Base-by-base conservation (phyloP, 2,113 vertebrate genomes). In the Oryzias curvinotus region DNA sequence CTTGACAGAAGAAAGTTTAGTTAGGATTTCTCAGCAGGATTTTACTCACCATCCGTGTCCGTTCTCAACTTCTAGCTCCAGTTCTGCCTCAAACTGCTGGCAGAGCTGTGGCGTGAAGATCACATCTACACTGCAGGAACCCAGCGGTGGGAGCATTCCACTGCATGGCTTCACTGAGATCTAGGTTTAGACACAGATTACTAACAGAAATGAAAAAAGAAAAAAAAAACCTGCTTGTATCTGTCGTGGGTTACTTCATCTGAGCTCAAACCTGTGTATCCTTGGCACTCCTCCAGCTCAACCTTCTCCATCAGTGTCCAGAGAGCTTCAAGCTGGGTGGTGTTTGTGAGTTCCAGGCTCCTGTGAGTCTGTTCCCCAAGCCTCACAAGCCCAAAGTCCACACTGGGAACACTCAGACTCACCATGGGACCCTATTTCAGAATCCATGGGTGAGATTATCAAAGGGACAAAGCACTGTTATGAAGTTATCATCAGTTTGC, bases 351-450 rank as follows among this genome's bases (percentile, higher is more conserved):
- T 48, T 86, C 50, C 15, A 98, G 60, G 7, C 71, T 71, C 41
- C 68, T 77, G 2, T 78, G 56, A 14, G 77, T 67, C 5, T 87
- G 75, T 1, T 93, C 86, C 4, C 90, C 92, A 6, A 91, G 77
- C 52, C 88, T 91, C 48, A 94, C 59, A 51, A 98, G 90, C 21
- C 96, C 95, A 16, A 98, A 91, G 60, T 86, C 67, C 59, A 99
- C 85, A n/a, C 91, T 91, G 42, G 96, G 92, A 48, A 85, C 65
- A 13, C 62, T 83, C 14, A 95, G 41, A 52, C 62, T 69, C 28
- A 98, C 85, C 3, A 49, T 45, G 0, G 97, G 95, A n/a, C 97
- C 97, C 97, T 99, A 58, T 41, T n/a, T 18, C 30, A 66, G 43
- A 58, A 26, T 49, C 64, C 1, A 26, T 1, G 7, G 16, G 18